Conservation (phyloP, 1,140 invertebrate genomes). For the Microplitis mediator region DNA sequence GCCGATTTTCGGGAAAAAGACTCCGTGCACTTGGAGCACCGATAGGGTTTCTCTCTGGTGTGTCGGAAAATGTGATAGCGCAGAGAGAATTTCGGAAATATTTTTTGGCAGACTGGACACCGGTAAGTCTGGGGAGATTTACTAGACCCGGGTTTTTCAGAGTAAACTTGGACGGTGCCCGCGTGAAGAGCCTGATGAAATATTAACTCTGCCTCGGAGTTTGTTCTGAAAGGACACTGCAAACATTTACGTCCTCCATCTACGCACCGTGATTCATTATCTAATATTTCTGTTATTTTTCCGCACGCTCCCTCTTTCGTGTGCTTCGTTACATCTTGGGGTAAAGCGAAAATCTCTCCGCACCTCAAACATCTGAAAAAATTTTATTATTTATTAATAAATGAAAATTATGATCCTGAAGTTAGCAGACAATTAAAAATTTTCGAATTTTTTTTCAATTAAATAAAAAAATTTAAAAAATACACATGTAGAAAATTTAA, state of each 20-base stretch:
- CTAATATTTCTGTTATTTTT: neutral
- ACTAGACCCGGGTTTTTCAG: conserved; percentile 43
- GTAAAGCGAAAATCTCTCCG: conserved; percentile 69
- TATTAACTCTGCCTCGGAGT: conserved; percentile 66
- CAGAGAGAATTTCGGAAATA: conserved; percentile 72
- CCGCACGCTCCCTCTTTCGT: conserved; percentile 54
- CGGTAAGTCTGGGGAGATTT: conserved; percentile 62
- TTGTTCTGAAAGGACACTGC: conserved; percentile 57
- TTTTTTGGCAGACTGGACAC: conserved; percentile 72
- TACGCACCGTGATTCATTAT: neutral
- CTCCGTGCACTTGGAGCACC: conserved; percentile 66
- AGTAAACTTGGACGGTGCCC: conserved; percentile 55
- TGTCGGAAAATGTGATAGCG: conserved; percentile 74
- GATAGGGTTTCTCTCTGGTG: conserved; percentile 79
- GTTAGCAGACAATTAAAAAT: too few species aligned
- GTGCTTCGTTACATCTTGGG: conserved; percentile 76
- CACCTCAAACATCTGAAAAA: conserved; percentile 70
- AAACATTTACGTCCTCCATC: conserved; percentile 50
- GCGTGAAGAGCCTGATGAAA: conserved; percentile 71
- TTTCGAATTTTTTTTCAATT: too few species aligned
- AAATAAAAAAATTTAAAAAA: too few species aligned
- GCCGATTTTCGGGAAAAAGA: conserved; percentile 72
- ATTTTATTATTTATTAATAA: neutral
- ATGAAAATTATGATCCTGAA: too few species aligned
- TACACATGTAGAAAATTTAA: too few species aligned